These are phyloP conservation scores for Cynopterus sphinx DNA, from an alignment of 2,797 vertebrate genomes.

Conservation along the genomic window DNA sequence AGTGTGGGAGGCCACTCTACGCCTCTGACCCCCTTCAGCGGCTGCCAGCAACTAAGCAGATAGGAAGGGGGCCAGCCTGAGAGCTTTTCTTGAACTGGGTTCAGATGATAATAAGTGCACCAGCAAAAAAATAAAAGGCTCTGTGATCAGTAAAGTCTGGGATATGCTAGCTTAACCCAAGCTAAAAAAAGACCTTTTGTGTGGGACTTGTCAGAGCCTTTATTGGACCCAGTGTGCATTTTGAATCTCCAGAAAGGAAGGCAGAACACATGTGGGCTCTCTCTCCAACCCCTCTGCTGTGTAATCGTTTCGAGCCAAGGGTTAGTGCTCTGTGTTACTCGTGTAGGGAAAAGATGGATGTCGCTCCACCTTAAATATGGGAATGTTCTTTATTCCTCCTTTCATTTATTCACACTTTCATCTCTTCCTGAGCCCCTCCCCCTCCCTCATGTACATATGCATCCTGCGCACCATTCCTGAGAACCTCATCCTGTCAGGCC, in stretches of 20 bases:
- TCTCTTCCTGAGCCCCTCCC: neutral
- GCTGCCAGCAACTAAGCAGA: neutral
- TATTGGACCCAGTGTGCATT: neutral
- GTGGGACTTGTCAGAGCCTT: neutral
- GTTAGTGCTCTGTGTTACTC: neutral
- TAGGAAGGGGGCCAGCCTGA: neutral
- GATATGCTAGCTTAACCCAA: neutral
- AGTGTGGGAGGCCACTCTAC: neutral
- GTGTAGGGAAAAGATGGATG: neutral
- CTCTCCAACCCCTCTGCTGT: neutral
- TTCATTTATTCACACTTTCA: neutral
- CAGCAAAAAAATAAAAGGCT: neutral
- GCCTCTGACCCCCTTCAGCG: neutral
- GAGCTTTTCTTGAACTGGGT: neutral
- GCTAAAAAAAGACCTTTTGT: neutral
- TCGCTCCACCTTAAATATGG: fast-evolving
- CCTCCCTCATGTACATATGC: too few species aligned
- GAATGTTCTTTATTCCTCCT: fast-evolving
- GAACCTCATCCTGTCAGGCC: neutral
- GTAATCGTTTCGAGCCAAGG: fast-evolving
- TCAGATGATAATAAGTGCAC: neutral
- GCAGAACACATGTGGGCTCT: fast-evolving
- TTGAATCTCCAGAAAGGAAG: neutral
- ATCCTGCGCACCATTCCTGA: neutral
- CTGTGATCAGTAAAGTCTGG: neutral